These are phyloP conservation scores for Oryctes rhinoceros DNA, from an alignment of 1,140 invertebrate genomes.

Conservation along the genomic window DNA sequence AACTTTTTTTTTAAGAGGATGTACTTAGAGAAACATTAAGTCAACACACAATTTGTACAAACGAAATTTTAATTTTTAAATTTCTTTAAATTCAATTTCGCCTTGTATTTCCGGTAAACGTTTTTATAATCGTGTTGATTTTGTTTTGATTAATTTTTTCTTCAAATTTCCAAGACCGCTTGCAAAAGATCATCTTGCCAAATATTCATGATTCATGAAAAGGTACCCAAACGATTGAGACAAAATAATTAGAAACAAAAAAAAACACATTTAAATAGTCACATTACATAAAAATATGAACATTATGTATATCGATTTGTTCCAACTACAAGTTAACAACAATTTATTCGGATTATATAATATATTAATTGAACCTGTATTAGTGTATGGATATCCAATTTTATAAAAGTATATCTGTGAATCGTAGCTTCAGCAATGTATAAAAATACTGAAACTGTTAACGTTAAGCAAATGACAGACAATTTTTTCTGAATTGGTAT, in stretches of 20 bases:
- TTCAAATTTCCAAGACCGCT: constrained; percentile 49
- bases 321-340: constrained; percentile 48
- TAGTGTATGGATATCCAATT: constrained; percentile 39
- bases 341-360: constrained; percentile 41
- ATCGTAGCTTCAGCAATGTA: constrained; percentile 46
- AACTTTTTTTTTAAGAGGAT: constrained; percentile 43
- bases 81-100: constrained; percentile 8
- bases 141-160: neutral
- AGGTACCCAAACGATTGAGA: constrained; percentile 25
- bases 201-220: constrained; percentile 45
- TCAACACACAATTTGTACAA: constrained; percentile 58
- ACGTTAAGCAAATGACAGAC: constrained; percentile 19
- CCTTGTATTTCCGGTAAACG: constrained; percentile 31
- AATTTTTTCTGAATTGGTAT: constrained; percentile 20
- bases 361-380: constrained; percentile 48
- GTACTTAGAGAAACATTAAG: constrained; percentile 53
- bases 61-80: constrained; percentile 43
- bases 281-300: constrained; percentile 13
- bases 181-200: constrained; percentile 52
- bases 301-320: constrained; percentile 48
- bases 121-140: constrained; percentile 42
- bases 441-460: constrained; percentile 53
- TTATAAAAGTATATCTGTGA: constrained; percentile 50
- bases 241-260: neutral
- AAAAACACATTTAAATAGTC: constrained; percentile 39